Evolutionary conservation across 2,888 invertebrate genomes (phyloP), one percentile per base, ranked within the genome.

Genomic region (Steinernema carpocapsae): DNA sequence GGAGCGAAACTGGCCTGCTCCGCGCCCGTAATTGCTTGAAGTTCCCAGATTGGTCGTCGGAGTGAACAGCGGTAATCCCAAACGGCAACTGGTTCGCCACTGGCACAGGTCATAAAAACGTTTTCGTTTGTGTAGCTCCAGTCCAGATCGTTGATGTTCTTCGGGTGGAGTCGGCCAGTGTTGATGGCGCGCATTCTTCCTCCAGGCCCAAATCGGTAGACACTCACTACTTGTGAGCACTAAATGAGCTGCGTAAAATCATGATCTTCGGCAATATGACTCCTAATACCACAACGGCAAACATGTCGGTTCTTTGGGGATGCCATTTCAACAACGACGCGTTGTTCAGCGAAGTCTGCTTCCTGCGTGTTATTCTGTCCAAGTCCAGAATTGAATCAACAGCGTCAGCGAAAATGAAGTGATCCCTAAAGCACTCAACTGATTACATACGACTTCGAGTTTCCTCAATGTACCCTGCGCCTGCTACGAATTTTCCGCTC

Each of bases 41-140:
- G 64, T 17, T 64, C 64, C 29, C 32, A 64, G 14, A 29, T 32
- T 17, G 64, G 26, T 3, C 64, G 29, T 37, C 32, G 29, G 29
- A 64, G 14, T 24, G 64, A 64, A 32, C 64, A 29, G 3, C 64
- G 4, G 19, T 29, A 64, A 26, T 64, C 64, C 64, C 64, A 64
- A 26, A 64, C 17, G 17, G 64, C 64, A 32, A 64, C 29, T 17
- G 64, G 32, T 26, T 64, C 64, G 3, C 64, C 64, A 64, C 32
- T 29, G 14, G 64, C 64, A 19, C 64, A 64, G 29, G 64, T 64
- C 64, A 64, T 64, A 26, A 64, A 64, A 22, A 29, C 29, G 32
- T 29, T 64, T 24, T 32, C 64, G 4, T 64, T 32, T 17, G 64
- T 64, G 64, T 32, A 64, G 64, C 64, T 64, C 64, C 64, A 64